Base-by-base conservation (phyloP, 1,140 invertebrate species). In the Penaeus indicus region DNA sequence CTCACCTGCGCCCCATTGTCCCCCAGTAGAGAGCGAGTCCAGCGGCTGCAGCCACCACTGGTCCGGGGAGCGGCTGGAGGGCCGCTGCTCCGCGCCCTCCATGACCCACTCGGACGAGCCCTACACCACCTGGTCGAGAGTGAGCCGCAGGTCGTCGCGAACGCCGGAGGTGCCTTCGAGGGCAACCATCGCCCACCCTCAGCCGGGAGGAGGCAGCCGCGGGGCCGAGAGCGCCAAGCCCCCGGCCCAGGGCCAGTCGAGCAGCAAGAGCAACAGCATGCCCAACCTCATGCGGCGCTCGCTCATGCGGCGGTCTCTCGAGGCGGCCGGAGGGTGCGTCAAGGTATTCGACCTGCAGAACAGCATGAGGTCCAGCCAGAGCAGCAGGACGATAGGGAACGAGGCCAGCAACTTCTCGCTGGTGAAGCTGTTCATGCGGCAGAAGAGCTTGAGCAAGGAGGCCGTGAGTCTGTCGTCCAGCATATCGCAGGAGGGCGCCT, bases 391-490 rank as follows among this genome's bases (percentile, higher is more conserved):
- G 18, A 84, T 89, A 62, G 82, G 85, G 25, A 79, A 83, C 18
- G 90, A 91, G 42, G 77, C 86, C 11, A 91, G 86, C 89, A 95
- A 96, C 91, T 95, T 97, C 92, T 97, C 96, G 93, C 94, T 97
- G 90, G 96, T 97, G n/a, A 96, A 96, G 92, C 93, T 97, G 64
- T 97, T 97, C 92, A 97, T 97, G 94, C 97, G 97, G 92, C 96
- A 97, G 92, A 97, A 97, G 92, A 97, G 96, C 92, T 95, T 95
- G 92, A 96, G 95, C 91, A 95, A 95, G 80, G 95, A 96, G 93
- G 95, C 95, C 21, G 95, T 95, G 93, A 91, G 89, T 91, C 81
- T 91, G 75, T 90, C 86, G 88, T 88, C 88, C 21, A 90, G 91
- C 86, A 91, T 90, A 67, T 92, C 92, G 18, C 90, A 89, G n/a